These are phyloP conservation scores for Vulpes lagopus DNA, from an alignment of 2,113 vertebrate genomes.

Conservation along the genomic window DNA sequence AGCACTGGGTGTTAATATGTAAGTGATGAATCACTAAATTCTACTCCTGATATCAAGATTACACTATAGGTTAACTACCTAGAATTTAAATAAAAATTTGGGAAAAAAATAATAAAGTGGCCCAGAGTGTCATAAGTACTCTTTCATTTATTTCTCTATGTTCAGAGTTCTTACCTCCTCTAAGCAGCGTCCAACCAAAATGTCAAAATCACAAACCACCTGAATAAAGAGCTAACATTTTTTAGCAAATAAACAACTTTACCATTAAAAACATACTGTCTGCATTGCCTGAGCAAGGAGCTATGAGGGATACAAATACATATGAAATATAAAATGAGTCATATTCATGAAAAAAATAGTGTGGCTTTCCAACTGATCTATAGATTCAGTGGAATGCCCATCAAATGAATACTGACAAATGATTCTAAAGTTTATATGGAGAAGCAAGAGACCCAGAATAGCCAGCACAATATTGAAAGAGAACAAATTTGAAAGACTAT, in stretches of 20 bases:
- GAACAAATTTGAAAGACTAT: not conserved
- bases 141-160: not conserved
- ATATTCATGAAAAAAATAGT: not conserved
- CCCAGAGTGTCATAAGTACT: not conserved
- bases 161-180: not conserved
- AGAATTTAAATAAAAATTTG: no score
- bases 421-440: not conserved
- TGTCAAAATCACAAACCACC: not conserved
- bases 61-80: no score
- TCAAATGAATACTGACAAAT: not conserved
- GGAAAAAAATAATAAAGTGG: not conserved
- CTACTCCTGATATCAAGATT: no score
- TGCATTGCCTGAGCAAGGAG: not conserved
- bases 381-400: not conserved
- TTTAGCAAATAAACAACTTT: not conserved
- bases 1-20: no score
- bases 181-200: not conserved
- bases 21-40: no score
- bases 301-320: not conserved
- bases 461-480: not conserved
- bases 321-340: not conserved
- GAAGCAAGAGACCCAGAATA: no score
- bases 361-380: not conserved
- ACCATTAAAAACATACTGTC: not conserved
- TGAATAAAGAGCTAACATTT: not conserved